Conservation (phyloP, 2,888 invertebrate species). For the Diaphora mendica region DNA sequence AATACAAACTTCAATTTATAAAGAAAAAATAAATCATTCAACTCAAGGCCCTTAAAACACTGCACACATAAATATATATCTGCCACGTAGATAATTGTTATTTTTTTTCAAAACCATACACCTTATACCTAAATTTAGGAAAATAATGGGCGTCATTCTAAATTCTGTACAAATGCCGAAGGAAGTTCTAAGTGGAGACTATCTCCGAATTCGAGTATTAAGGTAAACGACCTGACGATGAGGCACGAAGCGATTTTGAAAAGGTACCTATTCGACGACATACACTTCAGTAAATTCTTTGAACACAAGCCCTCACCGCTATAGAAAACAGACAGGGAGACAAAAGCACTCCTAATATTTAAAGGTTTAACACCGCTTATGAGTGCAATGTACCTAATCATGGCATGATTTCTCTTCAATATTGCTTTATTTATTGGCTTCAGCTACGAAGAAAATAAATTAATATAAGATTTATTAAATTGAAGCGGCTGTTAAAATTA, state of each 20-base stretch:
- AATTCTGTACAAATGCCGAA: background rate
- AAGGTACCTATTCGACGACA: background rate
- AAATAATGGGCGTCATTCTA: background rate
- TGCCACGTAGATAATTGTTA: background rate
- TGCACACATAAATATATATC: background rate
- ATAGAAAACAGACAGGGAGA: background rate
- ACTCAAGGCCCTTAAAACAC: background rate
- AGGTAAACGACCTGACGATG: background rate
- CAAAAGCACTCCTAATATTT: background rate
- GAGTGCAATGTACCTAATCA: background rate
- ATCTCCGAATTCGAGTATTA: background rate
- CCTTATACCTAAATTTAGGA: background rate
- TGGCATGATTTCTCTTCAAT: background rate
- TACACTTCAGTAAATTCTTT: background rate
- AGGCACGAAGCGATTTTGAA: background rate
- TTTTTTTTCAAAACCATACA: background rate
- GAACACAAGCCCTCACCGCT: background rate
- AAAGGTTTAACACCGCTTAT: background rate
- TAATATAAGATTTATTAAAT: constrained; percentile 22
- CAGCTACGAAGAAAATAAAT: constrained; percentile 17
- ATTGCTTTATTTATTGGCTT: background rate
- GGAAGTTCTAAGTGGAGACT: background rate
- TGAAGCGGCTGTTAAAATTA: constrained; percentile 21
- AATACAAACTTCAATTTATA: too few relatives aligned
- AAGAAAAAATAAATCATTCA: background rate